A percentile compares a stretch with the other conserved stretches of the same genome.
Evolutionary conservation across 2,797 vertebrate genomes (phyloP).

Genomic region (Mycteria americana): DNA sequence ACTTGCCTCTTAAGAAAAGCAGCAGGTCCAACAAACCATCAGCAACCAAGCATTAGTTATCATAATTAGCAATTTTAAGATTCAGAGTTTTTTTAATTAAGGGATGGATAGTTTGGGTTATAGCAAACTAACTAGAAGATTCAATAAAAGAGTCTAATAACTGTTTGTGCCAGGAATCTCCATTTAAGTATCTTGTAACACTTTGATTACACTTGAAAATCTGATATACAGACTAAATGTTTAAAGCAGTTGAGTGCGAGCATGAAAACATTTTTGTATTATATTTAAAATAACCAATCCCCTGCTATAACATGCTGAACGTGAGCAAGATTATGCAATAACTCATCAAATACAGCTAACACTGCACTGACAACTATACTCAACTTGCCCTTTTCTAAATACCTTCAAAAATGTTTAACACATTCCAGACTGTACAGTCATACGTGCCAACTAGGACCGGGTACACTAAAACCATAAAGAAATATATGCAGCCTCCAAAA

Average conservation of each 20-base stretch:
- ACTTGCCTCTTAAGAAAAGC: background rate
- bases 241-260: background rate
- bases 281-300: background rate
- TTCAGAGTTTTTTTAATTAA: background rate
- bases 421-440: conserved; percentile 1
- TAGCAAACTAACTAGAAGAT: background rate
- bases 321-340: background rate
- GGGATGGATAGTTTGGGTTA: background rate
- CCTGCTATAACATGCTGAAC: background rate
- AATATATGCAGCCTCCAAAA: conserved; percentile 36
- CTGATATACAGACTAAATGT: background rate
- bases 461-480: background rate
- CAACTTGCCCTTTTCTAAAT: background rate
- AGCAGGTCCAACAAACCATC: background rate
- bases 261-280: background rate
- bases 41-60: background rate
- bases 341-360: background rate
- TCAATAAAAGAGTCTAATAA: background rate
- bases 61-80: background rate
- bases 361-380: background rate
- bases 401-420: background rate
- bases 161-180: background rate
- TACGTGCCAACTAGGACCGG: background rate
- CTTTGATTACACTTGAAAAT: background rate
- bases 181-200: background rate